Evolutionary conservation across 1,140 invertebrate genomes (phyloP).

Genomic region (Heliconius eleuchia): DNA sequence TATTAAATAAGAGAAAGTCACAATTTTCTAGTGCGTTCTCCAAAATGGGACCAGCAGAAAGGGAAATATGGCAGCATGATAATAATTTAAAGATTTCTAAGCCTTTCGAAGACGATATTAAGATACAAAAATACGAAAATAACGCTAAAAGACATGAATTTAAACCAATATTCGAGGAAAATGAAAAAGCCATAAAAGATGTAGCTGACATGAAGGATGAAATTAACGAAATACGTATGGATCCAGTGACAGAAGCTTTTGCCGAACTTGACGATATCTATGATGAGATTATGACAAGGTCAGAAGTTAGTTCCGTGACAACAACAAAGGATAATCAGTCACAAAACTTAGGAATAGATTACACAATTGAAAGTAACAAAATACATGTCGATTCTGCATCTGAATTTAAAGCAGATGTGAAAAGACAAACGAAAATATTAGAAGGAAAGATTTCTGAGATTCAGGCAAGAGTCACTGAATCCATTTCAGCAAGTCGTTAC

Average conservation of each 20-base stretch:
- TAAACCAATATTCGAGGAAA: constrained; percentile 74
- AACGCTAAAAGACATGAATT: constrained; percentile 56
- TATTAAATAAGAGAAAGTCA: constrained; percentile 53
- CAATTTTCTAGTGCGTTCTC: constrained; percentile 52
- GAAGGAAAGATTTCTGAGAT: constrained; percentile 80
- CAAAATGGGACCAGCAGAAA: constrained; percentile 67
- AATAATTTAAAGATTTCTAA: constrained; percentile 47
- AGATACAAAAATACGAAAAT: constrained; percentile 46
- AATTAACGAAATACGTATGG: constrained; percentile 44
- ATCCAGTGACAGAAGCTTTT: constrained; percentile 71
- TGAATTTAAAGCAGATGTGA: constrained; percentile 78
- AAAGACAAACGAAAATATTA: constrained; percentile 63
- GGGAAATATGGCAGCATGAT: constrained; percentile 70
- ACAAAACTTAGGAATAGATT: constrained; percentile 49
- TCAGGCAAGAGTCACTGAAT: constrained; percentile 80
- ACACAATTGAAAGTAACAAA: constrained; percentile 49
- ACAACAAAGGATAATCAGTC: constrained; percentile 43
- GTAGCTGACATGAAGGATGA: constrained; percentile 52
- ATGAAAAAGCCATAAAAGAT: constrained; percentile 51
- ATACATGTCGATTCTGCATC: constrained; percentile 77
- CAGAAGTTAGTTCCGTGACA: constrained; percentile 48
- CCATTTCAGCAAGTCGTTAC: constrained; percentile 78
- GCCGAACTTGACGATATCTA: constrained; percentile 72
- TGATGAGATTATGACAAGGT: constrained; percentile 58
- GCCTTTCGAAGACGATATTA: constrained; percentile 47